Evolutionary conservation across 2,888 invertebrate genomes (phyloP).

Genomic region (Stegophylla sp.): DNA sequence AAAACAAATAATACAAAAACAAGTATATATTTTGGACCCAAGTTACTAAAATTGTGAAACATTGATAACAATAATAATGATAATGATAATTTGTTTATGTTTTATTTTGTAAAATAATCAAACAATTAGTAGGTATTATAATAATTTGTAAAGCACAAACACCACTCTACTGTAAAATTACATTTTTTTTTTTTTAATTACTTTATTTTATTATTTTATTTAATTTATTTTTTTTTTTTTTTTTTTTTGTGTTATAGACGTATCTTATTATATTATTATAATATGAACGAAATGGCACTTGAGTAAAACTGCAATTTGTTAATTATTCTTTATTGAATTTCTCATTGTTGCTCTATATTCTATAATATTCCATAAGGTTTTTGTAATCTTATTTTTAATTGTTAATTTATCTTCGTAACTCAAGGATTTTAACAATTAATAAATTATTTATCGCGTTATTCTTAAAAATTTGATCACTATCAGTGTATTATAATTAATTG

Average conservation of each 20-base stretch:
- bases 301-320: conserved; percentile 17
- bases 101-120: conserved; percentile 31
- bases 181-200: neutral
- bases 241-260: neutral
- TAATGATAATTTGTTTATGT: conserved; percentile 10
- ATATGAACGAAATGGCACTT: neutral
- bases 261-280: neutral
- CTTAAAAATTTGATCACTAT: conserved; percentile 9
- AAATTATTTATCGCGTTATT: neutral
- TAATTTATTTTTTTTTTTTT: conserved; percentile 10
- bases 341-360: too few relatives aligned
- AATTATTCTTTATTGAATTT: conserved; percentile 16
- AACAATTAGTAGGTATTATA: conserved; percentile 34
- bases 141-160: conserved; percentile 8
- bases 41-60: conserved; percentile 14
- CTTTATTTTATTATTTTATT: too few relatives aligned
- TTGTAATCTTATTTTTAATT: conserved; percentile 30
- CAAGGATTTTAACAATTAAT: neutral
- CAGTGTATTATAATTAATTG: conserved; percentile 18
- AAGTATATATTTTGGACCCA: conserved; percentile 10
- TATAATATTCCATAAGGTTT: conserved; percentile 15
- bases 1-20: conserved; percentile 14
- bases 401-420: neutral
- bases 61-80: conserved; percentile 43
- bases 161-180: conserved; percentile 17